These are phyloP conservation scores for Tursiops truncatus DNA, from an alignment of 2,113 vertebrate species.

Conservation along the genomic window DNA sequence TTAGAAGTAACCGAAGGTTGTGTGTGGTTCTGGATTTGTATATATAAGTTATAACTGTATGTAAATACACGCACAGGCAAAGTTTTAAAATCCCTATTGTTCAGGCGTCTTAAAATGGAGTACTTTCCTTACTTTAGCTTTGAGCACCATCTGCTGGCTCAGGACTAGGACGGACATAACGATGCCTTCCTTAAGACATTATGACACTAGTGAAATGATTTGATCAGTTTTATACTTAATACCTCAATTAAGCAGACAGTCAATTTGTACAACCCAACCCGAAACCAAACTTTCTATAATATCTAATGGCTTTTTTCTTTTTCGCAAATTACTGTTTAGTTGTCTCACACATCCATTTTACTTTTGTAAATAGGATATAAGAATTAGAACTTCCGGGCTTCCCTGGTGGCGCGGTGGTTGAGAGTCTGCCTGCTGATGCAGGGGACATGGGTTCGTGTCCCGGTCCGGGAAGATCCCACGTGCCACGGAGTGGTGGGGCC, in stretches of 20 bases:
- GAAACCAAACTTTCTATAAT: neutral
- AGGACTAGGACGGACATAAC: neutral
- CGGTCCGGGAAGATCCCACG: too few species aligned
- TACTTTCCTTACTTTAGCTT: slow-evolving; percentile 56
- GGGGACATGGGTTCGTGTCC: too few species aligned
- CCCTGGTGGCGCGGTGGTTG: too few species aligned
- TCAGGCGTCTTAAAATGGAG: neutral
- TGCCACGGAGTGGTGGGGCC: too few species aligned
- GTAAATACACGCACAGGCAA: neutral
- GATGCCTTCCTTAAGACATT: neutral
- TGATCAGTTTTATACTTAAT: slow-evolving; percentile 17
- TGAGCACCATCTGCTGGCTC: slow-evolving; percentile 68
- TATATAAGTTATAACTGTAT: neutral
- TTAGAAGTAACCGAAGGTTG: slow-evolving; percentile 12
- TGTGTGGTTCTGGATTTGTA: neutral
- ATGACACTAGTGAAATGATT: neutral
- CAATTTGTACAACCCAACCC: neutral
- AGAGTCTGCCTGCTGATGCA: too few species aligned
- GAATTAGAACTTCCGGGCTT: neutral
- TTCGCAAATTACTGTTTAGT: neutral
- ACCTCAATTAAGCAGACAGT: neutral
- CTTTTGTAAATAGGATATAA: neutral
- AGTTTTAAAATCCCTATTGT: neutral
- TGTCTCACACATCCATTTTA: neutral
- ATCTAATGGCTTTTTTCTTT: neutral